Evolutionary conservation across 2,797 vertebrate genomes (phyloP).

Genomic region (Lycodopsis pacificus): DNA sequence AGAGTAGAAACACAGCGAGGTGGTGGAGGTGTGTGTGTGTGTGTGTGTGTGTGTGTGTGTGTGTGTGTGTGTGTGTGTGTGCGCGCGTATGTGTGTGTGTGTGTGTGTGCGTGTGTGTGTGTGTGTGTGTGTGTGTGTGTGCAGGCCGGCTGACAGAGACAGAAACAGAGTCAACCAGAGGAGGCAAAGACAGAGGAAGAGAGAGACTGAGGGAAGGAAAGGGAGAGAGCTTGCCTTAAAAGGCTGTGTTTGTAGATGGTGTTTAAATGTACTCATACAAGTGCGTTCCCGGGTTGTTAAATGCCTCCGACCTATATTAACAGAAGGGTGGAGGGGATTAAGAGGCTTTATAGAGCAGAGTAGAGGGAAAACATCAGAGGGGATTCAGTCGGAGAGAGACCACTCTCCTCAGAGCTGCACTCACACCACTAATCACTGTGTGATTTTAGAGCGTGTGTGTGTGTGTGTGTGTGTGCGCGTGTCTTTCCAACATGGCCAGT

Average conservation of each 20-base stretch:
- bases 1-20: slow-evolving; percentile 16
- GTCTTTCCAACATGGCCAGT: slow-evolving; percentile 39
- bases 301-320: slow-evolving; percentile 47
- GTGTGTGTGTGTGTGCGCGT: neutral
- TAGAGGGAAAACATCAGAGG: slow-evolving; percentile 19
- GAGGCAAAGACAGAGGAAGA: slow-evolving; percentile 31
- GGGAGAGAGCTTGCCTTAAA: slow-evolving; percentile 79
- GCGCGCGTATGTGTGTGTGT: neutral
- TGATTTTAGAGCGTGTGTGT: neutral
- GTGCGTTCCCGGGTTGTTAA: slow-evolving; percentile 53
- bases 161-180: slow-evolving; percentile 24
- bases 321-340: slow-evolving; percentile 23
- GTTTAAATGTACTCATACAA: slow-evolving; percentile 65
- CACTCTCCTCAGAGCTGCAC: slow-evolving; percentile 7
- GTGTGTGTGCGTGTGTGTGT: neutral
- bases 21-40: neutral
- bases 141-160: slow-evolving; percentile 21
- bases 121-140: neutral
- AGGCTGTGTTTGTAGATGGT: slow-evolving; percentile 75
- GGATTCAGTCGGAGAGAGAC: slow-evolving; percentile 10
- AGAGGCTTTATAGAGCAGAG: slow-evolving; percentile 24
- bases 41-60: neutral
- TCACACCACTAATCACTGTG: slow-evolving; percentile 21
- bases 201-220: slow-evolving; percentile 34
- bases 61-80: neutral